phyloP scores from a whole-genome alignment of 2,113 vertebrate genomes.

The human region DNA sequence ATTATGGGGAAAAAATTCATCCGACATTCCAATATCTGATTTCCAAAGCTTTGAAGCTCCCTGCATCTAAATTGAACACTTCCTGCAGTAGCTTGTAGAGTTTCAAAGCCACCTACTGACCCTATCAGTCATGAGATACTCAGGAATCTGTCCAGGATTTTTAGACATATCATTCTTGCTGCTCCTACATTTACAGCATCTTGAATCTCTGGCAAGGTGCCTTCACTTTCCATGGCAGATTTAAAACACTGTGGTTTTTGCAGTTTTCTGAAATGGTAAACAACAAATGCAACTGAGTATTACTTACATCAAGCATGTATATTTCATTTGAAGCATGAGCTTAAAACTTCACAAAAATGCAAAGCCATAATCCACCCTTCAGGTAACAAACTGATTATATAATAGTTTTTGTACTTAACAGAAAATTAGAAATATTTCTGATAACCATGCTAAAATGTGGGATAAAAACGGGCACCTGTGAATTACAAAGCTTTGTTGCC shows the following conservation, averaged over 20 bases:
- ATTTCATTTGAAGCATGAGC: slow-evolving; percentile 50
- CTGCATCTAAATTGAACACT: not conserved
- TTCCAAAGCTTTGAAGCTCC: not conserved
- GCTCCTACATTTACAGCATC: not conserved
- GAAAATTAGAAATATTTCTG: slow-evolving; percentile 59
- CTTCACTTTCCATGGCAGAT: not conserved
- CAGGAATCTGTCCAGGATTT: not conserved
- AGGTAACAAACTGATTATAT: slow-evolving; percentile 66
- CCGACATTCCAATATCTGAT: not conserved
- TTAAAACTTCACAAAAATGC: slow-evolving; percentile 54
- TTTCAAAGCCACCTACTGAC: not conserved
- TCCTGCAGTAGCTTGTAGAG: not conserved
- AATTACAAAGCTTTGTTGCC: slow-evolving; percentile 60
- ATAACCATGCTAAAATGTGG: slow-evolving; percentile 7
- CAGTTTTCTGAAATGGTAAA: slow-evolving; percentile 35
- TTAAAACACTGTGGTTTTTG: slow-evolving; percentile 22
- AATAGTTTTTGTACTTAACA: slow-evolving; percentile 56
- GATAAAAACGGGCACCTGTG: slow-evolving; percentile 44
- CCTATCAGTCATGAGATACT: not conserved
- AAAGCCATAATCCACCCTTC: slow-evolving; percentile 64
- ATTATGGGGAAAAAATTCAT: not conserved
- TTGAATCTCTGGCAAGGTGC: not conserved
- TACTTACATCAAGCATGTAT: slow-evolving; percentile 14
- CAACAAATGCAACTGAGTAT: not conserved
- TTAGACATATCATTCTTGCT: not conserved